Evolutionary conservation across 1,140 invertebrate genomes (phyloP).

Genomic region (Neodiprion fabricii): DNA sequence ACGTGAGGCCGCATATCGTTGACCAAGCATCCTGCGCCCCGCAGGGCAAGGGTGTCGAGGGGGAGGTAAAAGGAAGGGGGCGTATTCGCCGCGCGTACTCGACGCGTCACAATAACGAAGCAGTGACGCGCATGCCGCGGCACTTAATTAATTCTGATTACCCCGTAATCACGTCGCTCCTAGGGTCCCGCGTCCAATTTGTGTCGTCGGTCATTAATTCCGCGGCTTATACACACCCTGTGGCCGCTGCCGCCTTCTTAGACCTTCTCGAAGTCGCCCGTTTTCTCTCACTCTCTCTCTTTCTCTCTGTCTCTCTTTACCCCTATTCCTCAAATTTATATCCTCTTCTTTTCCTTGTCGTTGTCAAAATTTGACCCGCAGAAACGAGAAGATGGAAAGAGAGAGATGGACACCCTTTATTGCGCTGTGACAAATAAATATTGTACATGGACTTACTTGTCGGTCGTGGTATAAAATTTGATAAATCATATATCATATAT

Average conservation of each 20-base stretch:
- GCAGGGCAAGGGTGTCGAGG: constrained; percentile 16
- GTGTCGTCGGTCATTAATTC: constrained; percentile 57
- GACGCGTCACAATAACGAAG: constrained; percentile 61
- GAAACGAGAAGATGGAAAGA: too few species aligned
- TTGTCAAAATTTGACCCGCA: too few species aligned
- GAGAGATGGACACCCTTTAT: too few species aligned
- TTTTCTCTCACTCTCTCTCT: neutral
- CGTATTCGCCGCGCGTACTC: constrained; percentile 42
- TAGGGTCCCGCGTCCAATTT: constrained; percentile 52
- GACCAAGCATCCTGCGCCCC: constrained; percentile 5
- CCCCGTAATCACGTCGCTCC: constrained; percentile 60
- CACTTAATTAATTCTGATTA: constrained; percentile 63
- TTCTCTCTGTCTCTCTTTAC: neutral
- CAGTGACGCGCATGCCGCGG: constrained; percentile 59
- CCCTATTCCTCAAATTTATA: too few species aligned
- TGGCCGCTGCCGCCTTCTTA: constrained; percentile 24
- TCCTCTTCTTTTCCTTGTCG: too few species aligned
- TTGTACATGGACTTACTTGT: too few species aligned
- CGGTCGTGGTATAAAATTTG: too few species aligned
- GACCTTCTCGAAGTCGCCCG: too few species aligned
- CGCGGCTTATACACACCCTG: neutral
- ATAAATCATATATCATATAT: too few species aligned
- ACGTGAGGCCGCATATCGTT: neutral
- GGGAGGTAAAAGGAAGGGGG: constrained; percentile 30
- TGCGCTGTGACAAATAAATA: too few species aligned